Evolutionary conservation across 2,888 invertebrate species (phyloP), one percentile per base, ranked within the genome.

Genomic region (Clunio marinus): DNA sequence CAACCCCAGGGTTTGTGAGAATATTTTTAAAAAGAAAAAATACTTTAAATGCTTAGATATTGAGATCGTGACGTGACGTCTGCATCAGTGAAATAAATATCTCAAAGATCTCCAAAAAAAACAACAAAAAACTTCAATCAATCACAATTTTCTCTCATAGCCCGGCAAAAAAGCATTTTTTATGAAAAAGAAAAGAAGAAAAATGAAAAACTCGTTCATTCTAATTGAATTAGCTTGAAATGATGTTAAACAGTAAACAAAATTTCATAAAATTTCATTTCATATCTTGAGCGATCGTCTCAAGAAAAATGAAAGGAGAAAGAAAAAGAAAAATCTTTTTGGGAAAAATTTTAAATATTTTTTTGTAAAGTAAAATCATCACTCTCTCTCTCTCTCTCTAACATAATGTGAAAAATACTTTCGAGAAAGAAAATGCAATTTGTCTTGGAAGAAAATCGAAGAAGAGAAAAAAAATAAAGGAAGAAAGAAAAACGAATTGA

Each of bases 161-260:
- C n/a, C n/a, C n/a, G n/a, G n/a, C n/a, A n/a, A n/a, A n/a, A n/a
- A n/a, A n/a, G n/a, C n/a, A n/a, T n/a, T n/a, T n/a, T n/a, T n/a
- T n/a, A n/a, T n/a, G n/a, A n/a, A n/a, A n/a, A n/a, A n/a, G n/a
- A n/a, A n/a, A n/a, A n/a, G n/a, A n/a, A n/a, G n/a, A n/a, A n/a
- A n/a, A n/a, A 32, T 32, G 5, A 32, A 32, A 32, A 51, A 51
- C 51, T 51, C 51, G 51, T 51, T 51, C 51, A 51, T 51, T 17
- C 51, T 51, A 51, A 51, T 22, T 51, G 20, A 22, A 17, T 41
- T 51, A 51, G 51, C 10, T 22, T 51, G 51, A 51, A 51, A 5
- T 17, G 51, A 51, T 17, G 51, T 51, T 51, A 32, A 32, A 32
- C 10, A 7, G 51, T 41, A 15, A 41, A 41, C 7, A 5, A 41